Evolutionary conservation across 2,888 invertebrate genomes (phyloP).

Genomic region (Osmoderma eremita): DNA sequence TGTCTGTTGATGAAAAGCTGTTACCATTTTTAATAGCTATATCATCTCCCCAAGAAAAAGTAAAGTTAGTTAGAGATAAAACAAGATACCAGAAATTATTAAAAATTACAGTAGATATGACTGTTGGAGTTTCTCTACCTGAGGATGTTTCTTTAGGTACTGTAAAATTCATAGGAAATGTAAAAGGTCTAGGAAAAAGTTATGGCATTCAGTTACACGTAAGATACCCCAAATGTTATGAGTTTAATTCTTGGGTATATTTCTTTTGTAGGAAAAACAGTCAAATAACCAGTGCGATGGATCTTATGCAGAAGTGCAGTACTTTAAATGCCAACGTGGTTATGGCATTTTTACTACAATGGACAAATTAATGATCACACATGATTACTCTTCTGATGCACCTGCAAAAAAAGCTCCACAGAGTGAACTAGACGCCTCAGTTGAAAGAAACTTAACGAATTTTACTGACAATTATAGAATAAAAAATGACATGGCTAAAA

Average conservation of each 20-base stretch:
- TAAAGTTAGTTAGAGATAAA: constrained; percentile 64
- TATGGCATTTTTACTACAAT: constrained; percentile 61
- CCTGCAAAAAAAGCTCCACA: constrained; percentile 31
- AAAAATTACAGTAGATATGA: constrained; percentile 58
- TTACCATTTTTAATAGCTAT: constrained; percentile 68
- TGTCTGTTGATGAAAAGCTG: constrained; percentile 59
- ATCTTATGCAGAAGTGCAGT: constrained; percentile 58
- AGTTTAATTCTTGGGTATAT: constrained; percentile 18
- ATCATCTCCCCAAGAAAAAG: constrained; percentile 65
- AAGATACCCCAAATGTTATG: constrained; percentile 49
- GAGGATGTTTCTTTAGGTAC: constrained; percentile 59
- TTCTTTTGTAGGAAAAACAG: constrained; percentile 37
- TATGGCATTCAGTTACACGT: constrained; percentile 70
- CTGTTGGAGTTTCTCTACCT: constrained; percentile 61
- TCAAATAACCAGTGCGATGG: constrained; percentile 59
- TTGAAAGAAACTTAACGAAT: constrained; percentile 46
- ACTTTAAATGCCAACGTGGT: constrained; percentile 60
- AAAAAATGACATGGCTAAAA: constrained; percentile 36
- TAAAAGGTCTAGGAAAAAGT: constrained; percentile 67
- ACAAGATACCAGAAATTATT: constrained; percentile 64
- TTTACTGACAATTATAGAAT: constrained; percentile 39
- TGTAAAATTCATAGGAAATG: constrained; percentile 68
- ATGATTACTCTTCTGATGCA: constrained; percentile 31
- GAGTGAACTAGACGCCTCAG: constrained; percentile 43
- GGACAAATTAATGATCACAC: constrained; percentile 56